phyloP scores from a whole-genome alignment of 2,113 vertebrate genomes.

The Psephotus haematonotus region DNA sequence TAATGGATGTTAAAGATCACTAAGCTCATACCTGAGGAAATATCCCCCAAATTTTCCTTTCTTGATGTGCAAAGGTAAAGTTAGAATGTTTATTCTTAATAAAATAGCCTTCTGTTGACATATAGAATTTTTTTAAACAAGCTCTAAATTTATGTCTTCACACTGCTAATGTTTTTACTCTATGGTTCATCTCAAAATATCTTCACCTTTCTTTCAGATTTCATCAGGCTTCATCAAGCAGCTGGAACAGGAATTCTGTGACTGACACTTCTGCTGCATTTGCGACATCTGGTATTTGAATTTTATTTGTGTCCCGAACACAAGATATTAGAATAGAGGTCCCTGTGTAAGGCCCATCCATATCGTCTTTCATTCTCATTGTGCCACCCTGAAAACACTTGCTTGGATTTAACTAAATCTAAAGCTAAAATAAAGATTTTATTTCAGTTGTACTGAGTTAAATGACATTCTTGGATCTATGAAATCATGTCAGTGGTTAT shows the following conservation, averaged over 20 bases:
- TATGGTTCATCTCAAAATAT: neutral
- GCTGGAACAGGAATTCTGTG: neutral
- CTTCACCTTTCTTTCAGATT: neutral
- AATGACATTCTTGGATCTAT: neutral
- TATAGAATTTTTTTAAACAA: neutral
- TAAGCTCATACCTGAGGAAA: neutral
- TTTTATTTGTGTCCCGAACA: neutral
- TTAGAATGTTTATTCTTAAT: neutral
- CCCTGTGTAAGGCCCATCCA: neutral
- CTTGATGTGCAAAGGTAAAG: neutral
- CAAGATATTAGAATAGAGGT: neutral
- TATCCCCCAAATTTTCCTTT: neutral
- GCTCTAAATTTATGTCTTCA: neutral
- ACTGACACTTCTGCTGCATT: neutral
- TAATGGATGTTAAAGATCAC: neutral
- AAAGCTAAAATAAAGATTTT: neutral
- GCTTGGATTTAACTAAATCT: neutral
- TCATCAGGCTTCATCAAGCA: neutral
- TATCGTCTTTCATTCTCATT: neutral
- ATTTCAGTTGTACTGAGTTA: neutral
- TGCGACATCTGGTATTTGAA: neutral
- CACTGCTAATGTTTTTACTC: neutral
- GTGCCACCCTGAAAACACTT: neutral
- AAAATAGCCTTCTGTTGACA: neutral
- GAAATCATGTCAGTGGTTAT: neutral